Evolutionary conservation across 2,113 vertebrate species (phyloP).

Genomic region (Eonycteris spelaea): DNA sequence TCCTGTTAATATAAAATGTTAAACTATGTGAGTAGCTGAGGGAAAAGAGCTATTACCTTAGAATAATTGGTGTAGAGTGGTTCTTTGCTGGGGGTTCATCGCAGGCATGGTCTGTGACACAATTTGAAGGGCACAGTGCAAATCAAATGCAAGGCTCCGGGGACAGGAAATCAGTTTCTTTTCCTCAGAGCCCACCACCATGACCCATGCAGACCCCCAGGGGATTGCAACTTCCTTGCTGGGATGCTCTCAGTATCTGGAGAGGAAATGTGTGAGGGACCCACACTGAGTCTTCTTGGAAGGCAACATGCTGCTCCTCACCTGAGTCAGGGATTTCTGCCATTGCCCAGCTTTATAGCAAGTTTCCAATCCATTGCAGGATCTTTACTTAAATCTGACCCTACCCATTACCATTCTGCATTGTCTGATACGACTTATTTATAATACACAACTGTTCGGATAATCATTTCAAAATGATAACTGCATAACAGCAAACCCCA

Average conservation of each 20-base stretch:
- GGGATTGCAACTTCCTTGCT: background rate
- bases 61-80: background rate
- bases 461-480: background rate
- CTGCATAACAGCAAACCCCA: background rate
- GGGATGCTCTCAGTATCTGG: background rate
- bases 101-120: background rate
- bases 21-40: background rate
- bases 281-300: background rate
- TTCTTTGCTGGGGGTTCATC: background rate
- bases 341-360: too few relatives aligned
- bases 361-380: background rate
- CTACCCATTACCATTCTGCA: background rate
- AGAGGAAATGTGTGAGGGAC: accelerated
- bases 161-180: background rate
- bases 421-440: background rate
- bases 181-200: background rate
- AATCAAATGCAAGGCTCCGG: background rate
- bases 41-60: background rate
- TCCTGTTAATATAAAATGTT: slow-evolving; percentile 1
- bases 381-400: background rate
- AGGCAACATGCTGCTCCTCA: background rate
- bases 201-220: too few relatives aligned
- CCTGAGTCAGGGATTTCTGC: background rate
- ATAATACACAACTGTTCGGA: background rate
- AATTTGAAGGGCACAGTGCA: background rate